Evolutionary conservation across 2,113 vertebrate species (phyloP).

Genomic region (Bettongia penicillata): DNA sequence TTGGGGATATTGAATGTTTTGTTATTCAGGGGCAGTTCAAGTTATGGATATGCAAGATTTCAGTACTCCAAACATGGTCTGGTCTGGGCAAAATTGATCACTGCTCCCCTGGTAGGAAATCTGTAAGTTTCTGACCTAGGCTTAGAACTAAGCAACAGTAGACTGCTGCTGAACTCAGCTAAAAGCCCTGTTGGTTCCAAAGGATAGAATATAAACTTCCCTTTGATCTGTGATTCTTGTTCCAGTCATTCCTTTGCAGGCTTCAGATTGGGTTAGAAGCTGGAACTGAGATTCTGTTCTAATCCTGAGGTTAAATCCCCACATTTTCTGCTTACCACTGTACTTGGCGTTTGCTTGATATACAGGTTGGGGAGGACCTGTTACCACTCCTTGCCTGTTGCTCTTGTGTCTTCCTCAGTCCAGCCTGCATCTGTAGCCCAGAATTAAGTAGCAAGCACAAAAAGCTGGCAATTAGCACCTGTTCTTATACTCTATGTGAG

Average conservation of each 20-base stretch:
- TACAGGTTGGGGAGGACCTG: neutral
- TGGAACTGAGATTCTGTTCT: neutral
- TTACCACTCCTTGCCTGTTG: neutral
- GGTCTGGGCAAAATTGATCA: neutral
- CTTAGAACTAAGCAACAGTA: neutral
- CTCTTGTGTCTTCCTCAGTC: neutral
- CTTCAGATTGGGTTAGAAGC: neutral
- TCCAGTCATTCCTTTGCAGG: neutral
- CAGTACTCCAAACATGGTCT: neutral
- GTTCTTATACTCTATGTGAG: neutral
- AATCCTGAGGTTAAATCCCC: neutral
- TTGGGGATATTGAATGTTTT: neutral
- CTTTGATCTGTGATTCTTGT: neutral
- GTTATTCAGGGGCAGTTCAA: neutral
- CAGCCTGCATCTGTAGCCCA: neutral
- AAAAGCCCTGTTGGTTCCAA: neutral
- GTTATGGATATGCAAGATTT: neutral
- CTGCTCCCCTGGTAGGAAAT: neutral
- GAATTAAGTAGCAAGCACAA: too few species aligned
- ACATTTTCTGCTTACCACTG: neutral
- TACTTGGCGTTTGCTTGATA: neutral
- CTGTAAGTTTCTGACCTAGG: neutral
- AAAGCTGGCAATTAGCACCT: neutral
- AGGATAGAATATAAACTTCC: neutral
- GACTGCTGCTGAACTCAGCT: too few species aligned